Conservation (phyloP, 23 tunicate species). For the Trididemnum miniatum region DNA sequence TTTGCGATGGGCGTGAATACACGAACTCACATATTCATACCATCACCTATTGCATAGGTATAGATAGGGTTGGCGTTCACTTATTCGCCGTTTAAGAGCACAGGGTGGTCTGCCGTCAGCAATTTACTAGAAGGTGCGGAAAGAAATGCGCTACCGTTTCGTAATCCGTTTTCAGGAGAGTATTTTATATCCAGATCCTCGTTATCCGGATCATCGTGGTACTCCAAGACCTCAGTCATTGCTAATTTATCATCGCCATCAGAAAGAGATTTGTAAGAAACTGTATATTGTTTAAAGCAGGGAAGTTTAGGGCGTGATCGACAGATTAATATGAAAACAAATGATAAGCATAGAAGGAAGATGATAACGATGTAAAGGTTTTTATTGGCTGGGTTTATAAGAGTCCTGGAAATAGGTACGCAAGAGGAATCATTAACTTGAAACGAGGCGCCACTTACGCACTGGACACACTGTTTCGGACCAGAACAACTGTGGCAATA, state of each 20-base stretch:
- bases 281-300: constrained; percentile 3
- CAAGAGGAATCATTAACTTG: constrained; percentile 3
- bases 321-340: not conserved
- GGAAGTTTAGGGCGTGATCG: not conserved
- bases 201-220: constrained; percentile 17
- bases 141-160: not conserved
- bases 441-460: constrained; percentile 35
- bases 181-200: not conserved
- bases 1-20: too few species aligned
- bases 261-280: constrained; percentile 60
- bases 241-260: constrained; percentile 38
- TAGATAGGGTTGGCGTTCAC: too few species aligned
- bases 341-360: constrained; percentile 11
- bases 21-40: too few species aligned
- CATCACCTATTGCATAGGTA: too few species aligned
- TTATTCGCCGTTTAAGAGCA: not conserved
- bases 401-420: not conserved
- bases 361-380: constrained; percentile 17
- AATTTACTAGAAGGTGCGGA: not conserved
- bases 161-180: not conserved
- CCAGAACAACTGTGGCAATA: constrained; percentile 61
- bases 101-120: not conserved
- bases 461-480: constrained; percentile 50
- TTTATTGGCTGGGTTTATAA: not conserved
- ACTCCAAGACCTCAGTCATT: not conserved